Conservation (phyloP, 2,113 vertebrate species). For the Pyrgilauda ruficollis region DNA sequence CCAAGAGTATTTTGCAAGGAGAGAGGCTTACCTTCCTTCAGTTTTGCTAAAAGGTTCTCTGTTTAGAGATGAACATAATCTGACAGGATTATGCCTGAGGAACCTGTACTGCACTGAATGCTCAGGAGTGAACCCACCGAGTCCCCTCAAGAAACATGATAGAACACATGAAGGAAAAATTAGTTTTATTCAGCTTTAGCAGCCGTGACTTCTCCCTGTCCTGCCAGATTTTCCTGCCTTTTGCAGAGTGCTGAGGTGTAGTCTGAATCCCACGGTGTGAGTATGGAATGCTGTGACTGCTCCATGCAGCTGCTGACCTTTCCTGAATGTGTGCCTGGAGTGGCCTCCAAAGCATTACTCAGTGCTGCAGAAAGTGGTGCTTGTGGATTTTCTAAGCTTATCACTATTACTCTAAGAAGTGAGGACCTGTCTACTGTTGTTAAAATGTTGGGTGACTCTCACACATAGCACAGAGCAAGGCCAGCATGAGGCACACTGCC, state of each 20-base stretch:
- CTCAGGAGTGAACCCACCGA: neutral
- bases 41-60: neutral
- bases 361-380: neutral
- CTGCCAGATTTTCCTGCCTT: neutral
- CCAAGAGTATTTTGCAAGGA: neutral
- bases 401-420: neutral
- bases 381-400: neutral
- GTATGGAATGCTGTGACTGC: neutral
- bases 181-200: neutral
- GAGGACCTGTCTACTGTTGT: neutral
- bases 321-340: neutral
- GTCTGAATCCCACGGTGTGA: neutral
- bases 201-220: neutral
- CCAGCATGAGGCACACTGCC: neutral
- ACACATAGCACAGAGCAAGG: neutral
- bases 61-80: neutral
- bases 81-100: neutral
- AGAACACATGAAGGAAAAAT: neutral
- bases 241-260: neutral
- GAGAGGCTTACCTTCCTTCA: neutral
- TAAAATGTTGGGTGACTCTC: neutral
- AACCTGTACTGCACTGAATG: neutral
- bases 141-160: neutral
- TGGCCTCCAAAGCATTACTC: neutral
- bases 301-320: neutral